Evolutionary conservation across 2,888 invertebrate genomes (phyloP), one percentile per base, ranked within the genome.

Genomic region (Diadegma fenestrale): DNA sequence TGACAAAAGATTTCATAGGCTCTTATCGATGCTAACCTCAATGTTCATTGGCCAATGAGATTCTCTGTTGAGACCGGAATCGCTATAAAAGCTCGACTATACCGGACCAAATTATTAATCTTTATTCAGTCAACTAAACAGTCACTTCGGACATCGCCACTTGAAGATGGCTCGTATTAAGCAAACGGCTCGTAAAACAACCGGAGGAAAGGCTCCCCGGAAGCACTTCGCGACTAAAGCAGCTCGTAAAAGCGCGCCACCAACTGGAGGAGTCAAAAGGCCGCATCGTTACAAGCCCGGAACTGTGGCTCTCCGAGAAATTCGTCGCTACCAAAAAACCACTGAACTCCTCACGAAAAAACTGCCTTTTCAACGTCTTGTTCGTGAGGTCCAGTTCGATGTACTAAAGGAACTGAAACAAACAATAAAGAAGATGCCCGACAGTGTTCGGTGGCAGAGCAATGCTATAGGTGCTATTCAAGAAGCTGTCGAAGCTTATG

Each of bases 231-330:
- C 64, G 0, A 64, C 64, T 2, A 37, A 64, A 64, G 37, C 19
- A 33, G 64, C 17, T 37, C 37, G 17, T n/a, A 63, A 63, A 33
- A 63, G 61, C 14, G 63, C 30, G 26, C 63, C 63, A 14, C 1
- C 63, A 10, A 14, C 63, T 6, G 33, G 33, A 19, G 63, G 54
- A 54, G 19, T 6, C 0, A 54, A 19, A 17, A 54, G 19, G 54
- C 54, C 54, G n/a, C 58, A 58, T 64, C 64, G 64, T 37, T 37
- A 37, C 37, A 64, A 8, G 37, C 64, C 64, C 1, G 64, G 64
- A 64, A 64, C 64, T 8, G 64, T 64, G 17, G 64, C 64, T 41
- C 64, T 64, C n/a, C 64, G 64, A 30, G 64, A 64, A n/a, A 64
- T 64, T n/a, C 64, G 37, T 37, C 37, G 37, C 1, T 64, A 64